Evolutionary conservation across 2,797 vertebrate genomes (phyloP), one percentile per base, ranked within the genome.

Genomic region (Argya squamiceps): DNA sequence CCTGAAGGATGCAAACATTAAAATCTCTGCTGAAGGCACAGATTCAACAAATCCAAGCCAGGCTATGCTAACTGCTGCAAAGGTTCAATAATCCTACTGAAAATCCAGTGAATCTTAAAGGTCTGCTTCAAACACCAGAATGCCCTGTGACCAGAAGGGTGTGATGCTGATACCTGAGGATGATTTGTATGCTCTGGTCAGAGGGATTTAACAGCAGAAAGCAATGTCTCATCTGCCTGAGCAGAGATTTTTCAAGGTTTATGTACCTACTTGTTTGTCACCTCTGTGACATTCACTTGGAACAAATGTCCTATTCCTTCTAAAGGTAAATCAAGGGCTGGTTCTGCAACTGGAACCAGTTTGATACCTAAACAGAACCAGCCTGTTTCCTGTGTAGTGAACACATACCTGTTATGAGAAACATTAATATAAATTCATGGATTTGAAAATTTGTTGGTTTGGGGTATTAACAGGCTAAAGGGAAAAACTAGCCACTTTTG

Each of bases 341-440:
- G 32, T 27, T 93, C 59, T 84, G 69, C 71, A 81, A 32, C 14
- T 68, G 24, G 26, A 85, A 50, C 21, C 63, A 62, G 49, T 81
- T 69, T 78, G 56, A 60, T 73, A 92, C 23, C 58, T 80, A 27
- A 92, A 75, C 70, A 93, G 69, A 96, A 73, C 56, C 64, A 93
- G 44, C 39, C 37, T 21, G 21, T 74, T 62, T 81, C 43, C 34
- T 77, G 44, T 39, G 60, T 60, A 82, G 58, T 71, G 44, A 91
- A 82, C 46, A 41, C 6, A n/a, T 2, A 44, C 44, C 44, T 44
- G 44, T 21, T 44, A 44, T 21, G 11, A 44, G 20, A 44, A 44
- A 44, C 10, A 21, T 20, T 21, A 16, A 30, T 32, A 47, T 6
- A 17, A 73, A 44, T 47, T 43, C 4, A 11, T 26, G 10, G 43